Percentiles rank a stretch among this genome's conserved stretches.
These are phyloP conservation scores for Lasioglossum malachurum DNA, from an alignment of 2,888 invertebrate genomes.

Conservation along the genomic window DNA sequence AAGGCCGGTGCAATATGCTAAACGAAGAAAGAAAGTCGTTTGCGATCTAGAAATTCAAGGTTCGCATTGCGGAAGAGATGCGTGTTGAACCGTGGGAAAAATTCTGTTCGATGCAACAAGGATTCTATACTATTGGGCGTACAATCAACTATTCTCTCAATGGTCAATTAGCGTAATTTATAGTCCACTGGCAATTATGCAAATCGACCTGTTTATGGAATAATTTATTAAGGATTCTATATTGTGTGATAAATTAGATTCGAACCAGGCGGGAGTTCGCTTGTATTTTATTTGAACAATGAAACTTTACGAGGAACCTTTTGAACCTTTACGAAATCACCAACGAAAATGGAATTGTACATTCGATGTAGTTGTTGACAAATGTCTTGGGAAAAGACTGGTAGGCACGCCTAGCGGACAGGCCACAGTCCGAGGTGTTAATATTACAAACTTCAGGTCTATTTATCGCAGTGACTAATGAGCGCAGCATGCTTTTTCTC, in stretches of 20 bases:
- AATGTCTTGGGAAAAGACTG: too few species aligned
- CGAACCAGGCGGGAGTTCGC: neutral
- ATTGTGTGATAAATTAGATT: neutral
- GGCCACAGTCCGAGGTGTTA: slow-evolving; percentile 9
- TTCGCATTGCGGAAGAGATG: slow-evolving; percentile 19
- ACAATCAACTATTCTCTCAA: neutral
- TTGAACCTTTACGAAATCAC: neutral
- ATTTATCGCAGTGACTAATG: slow-evolving; percentile 17
- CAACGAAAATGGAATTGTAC: neutral
- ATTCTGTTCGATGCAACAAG: neutral
- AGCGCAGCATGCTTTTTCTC: slow-evolving; percentile 7
- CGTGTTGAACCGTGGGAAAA: slow-evolving; percentile 25
- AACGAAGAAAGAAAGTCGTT: slow-evolving; percentile 3
- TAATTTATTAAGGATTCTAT: neutral
- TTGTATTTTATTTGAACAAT: neutral
- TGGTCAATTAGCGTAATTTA: neutral
- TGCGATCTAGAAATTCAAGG: slow-evolving; percentile 34
- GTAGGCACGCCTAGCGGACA: neutral
- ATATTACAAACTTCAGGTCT: slow-evolving; percentile 17
- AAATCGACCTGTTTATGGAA: neutral
- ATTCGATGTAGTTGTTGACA: too few species aligned
- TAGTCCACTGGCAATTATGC: neutral
- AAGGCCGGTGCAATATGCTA: slow-evolving; percentile 10
- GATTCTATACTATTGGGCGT: neutral
- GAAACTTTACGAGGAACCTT: neutral